Percentiles rank a stretch among this genome's conserved stretches.
These are phyloP conservation scores for Austrofundulus limnaeus DNA, from an alignment of 2,113 vertebrate genomes.

Conservation along the genomic window DNA sequence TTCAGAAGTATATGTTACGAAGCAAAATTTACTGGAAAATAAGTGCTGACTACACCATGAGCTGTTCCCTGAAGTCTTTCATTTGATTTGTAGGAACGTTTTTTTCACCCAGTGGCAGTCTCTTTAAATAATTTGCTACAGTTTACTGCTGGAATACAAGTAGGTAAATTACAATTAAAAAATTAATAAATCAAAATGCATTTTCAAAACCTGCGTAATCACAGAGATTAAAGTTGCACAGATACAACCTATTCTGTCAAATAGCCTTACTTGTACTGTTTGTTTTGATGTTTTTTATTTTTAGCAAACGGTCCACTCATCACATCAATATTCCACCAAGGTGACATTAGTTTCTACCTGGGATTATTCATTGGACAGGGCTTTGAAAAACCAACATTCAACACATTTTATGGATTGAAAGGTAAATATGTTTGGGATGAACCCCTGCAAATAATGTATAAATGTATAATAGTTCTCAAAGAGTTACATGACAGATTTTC, in stretches of 20 bases:
- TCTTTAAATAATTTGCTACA: not conserved
- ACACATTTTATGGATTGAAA: conserved; percentile 67
- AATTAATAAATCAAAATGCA: not conserved
- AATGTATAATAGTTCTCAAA: conserved; percentile 83
- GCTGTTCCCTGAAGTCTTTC: not conserved
- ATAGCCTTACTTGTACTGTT: not conserved
- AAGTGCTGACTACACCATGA: not conserved
- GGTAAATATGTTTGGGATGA: conserved; percentile 77
- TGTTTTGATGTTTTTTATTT: conserved; percentile 52
- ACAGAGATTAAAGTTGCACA: not conserved
- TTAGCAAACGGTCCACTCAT: conserved; percentile 9
- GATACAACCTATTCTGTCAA: conserved; percentile 36
- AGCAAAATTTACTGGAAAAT: not conserved
- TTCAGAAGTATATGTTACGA: conserved; percentile 1
- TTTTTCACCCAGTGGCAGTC: not conserved
- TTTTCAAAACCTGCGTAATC: not conserved
- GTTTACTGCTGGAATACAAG: not conserved
- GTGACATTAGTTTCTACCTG: conserved; percentile 82
- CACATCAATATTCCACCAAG: conserved; percentile 47
- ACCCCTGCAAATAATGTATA: conserved; percentile 80
- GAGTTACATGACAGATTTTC: conserved; percentile 78
- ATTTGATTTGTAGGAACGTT: not conserved
- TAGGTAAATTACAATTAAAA: not conserved
- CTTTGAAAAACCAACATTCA: conserved; percentile 82
- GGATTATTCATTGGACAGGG: conserved; percentile 83